Evolutionary conservation across 2,888 invertebrate species (phyloP).

Genomic region (Limulus polyphemus): DNA sequence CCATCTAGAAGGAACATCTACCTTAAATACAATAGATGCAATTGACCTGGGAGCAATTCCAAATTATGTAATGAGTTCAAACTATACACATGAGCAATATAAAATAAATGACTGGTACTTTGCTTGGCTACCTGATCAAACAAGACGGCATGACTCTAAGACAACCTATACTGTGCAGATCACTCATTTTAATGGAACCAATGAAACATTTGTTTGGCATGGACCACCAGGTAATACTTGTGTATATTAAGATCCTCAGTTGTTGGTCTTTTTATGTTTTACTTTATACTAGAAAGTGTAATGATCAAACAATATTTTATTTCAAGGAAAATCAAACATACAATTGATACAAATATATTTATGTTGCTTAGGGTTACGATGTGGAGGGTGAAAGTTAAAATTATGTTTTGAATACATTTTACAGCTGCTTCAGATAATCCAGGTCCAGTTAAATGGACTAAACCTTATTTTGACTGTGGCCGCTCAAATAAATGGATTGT

Average conservation of each 20-base stretch:
- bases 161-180: conserved; percentile 80
- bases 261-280: background rate
- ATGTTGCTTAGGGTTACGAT: no score
- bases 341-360: no score
- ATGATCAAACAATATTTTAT: background rate
- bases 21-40: conserved; percentile 77
- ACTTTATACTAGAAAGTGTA: background rate
- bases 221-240: conserved; percentile 56
- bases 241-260: conserved; percentile 21
- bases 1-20: conserved; percentile 85
- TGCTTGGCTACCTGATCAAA: conserved; percentile 77
- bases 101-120: conserved; percentile 89
- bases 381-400: no score
- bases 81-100: conserved; percentile 82
- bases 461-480: conserved; percentile 92
- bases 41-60: conserved; percentile 75
- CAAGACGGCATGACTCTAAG: conserved; percentile 71
- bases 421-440: conserved; percentile 69
- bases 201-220: conserved; percentile 91
- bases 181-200: conserved; percentile 83
- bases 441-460: conserved; percentile 85
- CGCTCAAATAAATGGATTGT: conserved; percentile 91
- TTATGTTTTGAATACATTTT: conserved; percentile 3
- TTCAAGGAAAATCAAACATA: background rate
- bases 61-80: conserved; percentile 60